Base-by-base conservation (phyloP, 2,797 vertebrate species). In the Chaunax sp. region DNA sequence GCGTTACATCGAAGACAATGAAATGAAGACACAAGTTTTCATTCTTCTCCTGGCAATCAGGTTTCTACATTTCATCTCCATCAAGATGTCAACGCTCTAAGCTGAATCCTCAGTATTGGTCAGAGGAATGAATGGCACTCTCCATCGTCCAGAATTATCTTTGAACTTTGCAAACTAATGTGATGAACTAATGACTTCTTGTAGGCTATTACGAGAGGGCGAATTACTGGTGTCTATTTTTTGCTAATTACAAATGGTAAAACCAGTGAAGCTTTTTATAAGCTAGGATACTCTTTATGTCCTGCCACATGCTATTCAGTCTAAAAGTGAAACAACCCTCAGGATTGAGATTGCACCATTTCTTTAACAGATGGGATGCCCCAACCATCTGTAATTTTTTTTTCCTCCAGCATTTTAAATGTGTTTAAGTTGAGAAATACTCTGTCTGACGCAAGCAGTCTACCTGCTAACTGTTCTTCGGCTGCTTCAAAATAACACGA, bases 191-290 rank as follows among this genome's bases (percentile, higher is more conserved):
- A 91, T 85, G 86, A 85, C 87, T 89, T 88, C 85, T 80, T 81
- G 80, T 82, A 85, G 82, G 63, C 88, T 90, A 91, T 87, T 90
- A 90, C 73, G 63, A 86, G 82, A 80, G 84, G 88, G 87, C 80
- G 64, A 83, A 91, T 91, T 89, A 87, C 81, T 80, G 73, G 82
- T 81, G 87, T 92, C 89, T 92, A 91, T 92, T 91, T 89, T 91
- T 92, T 89, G 89, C 91, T 93, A 92, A 93, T 92, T 92, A 89
- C 90, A 91, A 92, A 92, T 89, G 86, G 81, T 93, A 90, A 93
- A 91, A 90, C 83, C 87, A 92, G 83, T 63, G 87, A 81, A 92
- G 90, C 89, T 77, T 91, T 92, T 93, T 92, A 92, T 89, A 90
- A 90, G 89, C 85, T 80, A 41, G 69, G 85, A 83, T 89, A 64